A percentile compares a stretch with the other conserved stretches of the same genome.
These are phyloP conservation scores for Aspidapion aeneum DNA, from an alignment of 2,888 invertebrate genomes.

Conservation along the genomic window DNA sequence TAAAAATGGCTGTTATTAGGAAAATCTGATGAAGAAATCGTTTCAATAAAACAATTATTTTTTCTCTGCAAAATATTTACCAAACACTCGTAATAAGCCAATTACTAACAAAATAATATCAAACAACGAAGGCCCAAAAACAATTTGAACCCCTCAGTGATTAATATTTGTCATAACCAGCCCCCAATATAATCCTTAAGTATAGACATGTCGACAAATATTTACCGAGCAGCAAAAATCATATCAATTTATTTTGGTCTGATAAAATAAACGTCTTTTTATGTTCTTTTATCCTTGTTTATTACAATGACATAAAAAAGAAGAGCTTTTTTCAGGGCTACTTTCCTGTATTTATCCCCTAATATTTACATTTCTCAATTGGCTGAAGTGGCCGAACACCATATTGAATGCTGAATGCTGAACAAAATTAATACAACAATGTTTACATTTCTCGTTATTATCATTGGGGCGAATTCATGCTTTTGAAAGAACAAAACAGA, in stretches of 20 bases:
- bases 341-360: background rate
- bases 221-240: background rate
- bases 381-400: constrained; percentile 36
- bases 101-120: background rate
- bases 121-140: background rate
- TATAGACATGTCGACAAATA: background rate
- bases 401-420: constrained; percentile 38
- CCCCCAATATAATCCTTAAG: background rate
- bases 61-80: background rate
- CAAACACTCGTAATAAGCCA: background rate
- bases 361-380: constrained; percentile 6
- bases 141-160: background rate
- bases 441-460: constrained; percentile 28
- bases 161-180: background rate
- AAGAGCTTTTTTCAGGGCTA: too few relatives aligned
- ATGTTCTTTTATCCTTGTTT: too few relatives aligned
- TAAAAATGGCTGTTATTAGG: too few relatives aligned
- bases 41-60: background rate
- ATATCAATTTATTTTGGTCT: background rate
- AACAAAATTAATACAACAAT: constrained; percentile 33
- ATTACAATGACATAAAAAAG: too few relatives aligned
- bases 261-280: too few relatives aligned
- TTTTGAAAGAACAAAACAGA: constrained; percentile 8
- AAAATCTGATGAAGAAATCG: too few relatives aligned
- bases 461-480: constrained; percentile 8